Evolutionary conservation across 1,140 invertebrate genomes (phyloP).

Genomic region (Argopecten irradians): DNA sequence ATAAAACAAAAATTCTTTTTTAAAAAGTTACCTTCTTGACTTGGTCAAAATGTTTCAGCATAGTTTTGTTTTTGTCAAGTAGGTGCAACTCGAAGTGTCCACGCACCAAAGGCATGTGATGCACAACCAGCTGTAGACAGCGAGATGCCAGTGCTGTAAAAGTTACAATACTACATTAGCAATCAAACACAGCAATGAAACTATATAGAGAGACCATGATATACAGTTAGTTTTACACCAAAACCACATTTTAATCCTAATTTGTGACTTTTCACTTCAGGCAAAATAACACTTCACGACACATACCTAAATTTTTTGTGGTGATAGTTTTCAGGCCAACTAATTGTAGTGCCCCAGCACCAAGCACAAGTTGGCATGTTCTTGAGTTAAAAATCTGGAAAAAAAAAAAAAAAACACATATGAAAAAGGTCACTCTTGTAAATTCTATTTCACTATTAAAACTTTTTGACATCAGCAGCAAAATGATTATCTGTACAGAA

Average conservation of each 20-base stretch:
- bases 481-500: too few relatives aligned
- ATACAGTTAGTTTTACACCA: too few relatives aligned
- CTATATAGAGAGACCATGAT: too few relatives aligned
- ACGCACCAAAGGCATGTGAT: constrained; percentile 78
- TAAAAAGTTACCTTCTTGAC: constrained; percentile 77
- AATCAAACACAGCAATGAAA: background rate
- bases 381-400: constrained; percentile 92
- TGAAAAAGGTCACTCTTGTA: background rate
- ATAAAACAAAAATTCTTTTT: too few relatives aligned
- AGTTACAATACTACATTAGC: constrained; percentile 26
- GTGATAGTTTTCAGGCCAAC: constrained; percentile 98
- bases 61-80: constrained; percentile 72
- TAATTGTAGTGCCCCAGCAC: constrained; percentile 94
- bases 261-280: background rate
- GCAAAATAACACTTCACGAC: background rate
- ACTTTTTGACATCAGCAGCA: too few relatives aligned
- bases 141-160: constrained; percentile 88
- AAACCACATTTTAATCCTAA: background rate
- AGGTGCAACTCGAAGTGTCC: constrained; percentile 78
- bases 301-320: constrained; percentile 87
- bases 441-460: background rate
- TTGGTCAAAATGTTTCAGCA: constrained; percentile 80
- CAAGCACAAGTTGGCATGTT: constrained; percentile 95
- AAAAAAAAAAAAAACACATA: constrained; percentile 43
- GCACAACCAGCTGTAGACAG: constrained; percentile 85